Evolutionary conservation across 2,888 invertebrate species (phyloP), one percentile per base, ranked within the genome.

Genomic region (Dascillus cervinus): DNA sequence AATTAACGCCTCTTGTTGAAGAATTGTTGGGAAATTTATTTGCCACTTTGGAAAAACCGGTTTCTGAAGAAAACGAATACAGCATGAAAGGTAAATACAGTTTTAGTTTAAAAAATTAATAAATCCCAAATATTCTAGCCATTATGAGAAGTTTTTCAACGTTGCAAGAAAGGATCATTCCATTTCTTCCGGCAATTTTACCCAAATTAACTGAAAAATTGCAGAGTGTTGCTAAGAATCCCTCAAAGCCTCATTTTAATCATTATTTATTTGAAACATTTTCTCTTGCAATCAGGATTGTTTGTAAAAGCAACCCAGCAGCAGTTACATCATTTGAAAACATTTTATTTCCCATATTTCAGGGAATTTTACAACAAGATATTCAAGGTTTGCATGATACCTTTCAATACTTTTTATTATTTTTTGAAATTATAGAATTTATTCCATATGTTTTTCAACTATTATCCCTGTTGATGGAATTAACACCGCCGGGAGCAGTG

Each of bases 391-490:
- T 28, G 11, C 8, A 10, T 4, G 8, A 2, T 22, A 11, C 3
- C 12, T 13, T 8, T 22, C 8, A 22, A 3, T n/a, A 4, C 22
- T 3, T 15, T 14, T 17, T 4, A 4, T 20, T 9, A 11, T 11
- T 27, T 13, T 13, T 11, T 22, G 10, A 17, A 4, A n/a, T 49
- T 44, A 11, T 73, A 79, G 97, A 97, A 64, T 96, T 98, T 69
- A 87, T 96, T 66, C 97, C 97, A 0, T 98, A 98, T 66, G 91
- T 95, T 25, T 96, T 98, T 64, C 98, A 98, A 86, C 82, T 98
- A 67, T 69, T 97, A 21, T 90, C 95, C 0, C 69, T 96, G 11
- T 68, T 96, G 33, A 72, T 97, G 67, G 95, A 95, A 64, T 66
- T 84, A 37, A 53, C 60, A 11, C 60, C 55, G 14, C 52, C 51